A percentile compares a stretch with the other conserved stretches of the same genome.
Conservation (phyloP, 1,140 invertebrate genomes). For the Sipha flava region DNA sequence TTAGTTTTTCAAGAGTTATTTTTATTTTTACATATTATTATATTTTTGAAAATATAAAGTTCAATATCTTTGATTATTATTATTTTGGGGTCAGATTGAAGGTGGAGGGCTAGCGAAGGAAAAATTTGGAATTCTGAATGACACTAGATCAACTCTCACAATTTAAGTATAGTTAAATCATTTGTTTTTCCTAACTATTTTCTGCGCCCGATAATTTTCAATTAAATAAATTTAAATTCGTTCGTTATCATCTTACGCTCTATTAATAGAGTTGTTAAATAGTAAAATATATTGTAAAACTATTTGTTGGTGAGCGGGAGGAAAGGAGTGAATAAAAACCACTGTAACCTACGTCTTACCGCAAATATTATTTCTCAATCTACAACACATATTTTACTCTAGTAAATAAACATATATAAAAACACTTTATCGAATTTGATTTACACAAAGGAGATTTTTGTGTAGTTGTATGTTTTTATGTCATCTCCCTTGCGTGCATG, state of each 20-base stretch:
- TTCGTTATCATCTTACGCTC: background rate
- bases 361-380: conserved; percentile 17
- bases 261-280: background rate
- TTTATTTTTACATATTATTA: too few species aligned
- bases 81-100: too few species aligned
- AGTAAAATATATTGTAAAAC: background rate
- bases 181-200: too few species aligned
- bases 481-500: background rate
- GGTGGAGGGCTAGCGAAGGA: too few species aligned
- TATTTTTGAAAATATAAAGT: too few species aligned
- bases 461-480: background rate
- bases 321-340: background rate
- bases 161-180: too few species aligned
- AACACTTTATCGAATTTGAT: conserved; percentile 5
- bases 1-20: too few species aligned
- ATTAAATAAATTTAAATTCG: background rate
- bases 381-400: background rate
- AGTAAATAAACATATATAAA: background rate
- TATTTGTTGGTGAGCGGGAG: background rate
- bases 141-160: too few species aligned
- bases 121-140: background rate
- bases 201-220: too few species aligned
- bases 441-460: background rate
- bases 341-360: background rate
- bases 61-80: too few species aligned